phyloP scores from a whole-genome alignment of 1,140 invertebrate species.

The Phenacoccus solenopsis region DNA sequence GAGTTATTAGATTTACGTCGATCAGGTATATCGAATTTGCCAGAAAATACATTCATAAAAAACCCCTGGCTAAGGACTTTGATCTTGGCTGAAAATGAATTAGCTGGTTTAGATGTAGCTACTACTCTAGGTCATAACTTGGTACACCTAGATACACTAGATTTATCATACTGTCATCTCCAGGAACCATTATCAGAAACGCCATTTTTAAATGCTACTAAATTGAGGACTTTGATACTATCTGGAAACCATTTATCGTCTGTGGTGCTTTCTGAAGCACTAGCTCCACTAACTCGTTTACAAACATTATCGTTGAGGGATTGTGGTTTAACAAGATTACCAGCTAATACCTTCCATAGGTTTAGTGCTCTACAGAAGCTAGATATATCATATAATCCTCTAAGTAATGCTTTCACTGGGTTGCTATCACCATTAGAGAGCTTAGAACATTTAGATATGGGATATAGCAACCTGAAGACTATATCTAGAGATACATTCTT shows the following conservation, averaged over 20 bases:
- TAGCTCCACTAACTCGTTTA: constrained; percentile 47
- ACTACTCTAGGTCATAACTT: constrained; percentile 50
- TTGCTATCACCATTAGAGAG: constrained; percentile 49
- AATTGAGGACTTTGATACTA: constrained; percentile 47
- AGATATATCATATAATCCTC: constrained; percentile 53
- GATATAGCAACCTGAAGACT: constrained; percentile 52
- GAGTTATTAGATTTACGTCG: constrained; percentile 50
- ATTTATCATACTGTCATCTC: constrained; percentile 55
- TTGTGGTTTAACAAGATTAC: constrained; percentile 46
- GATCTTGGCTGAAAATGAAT: constrained; percentile 49
- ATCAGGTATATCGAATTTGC: constrained; percentile 44
- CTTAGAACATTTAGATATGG: constrained; percentile 57
- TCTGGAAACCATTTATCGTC: constrained; percentile 54
- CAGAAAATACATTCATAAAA: constrained; percentile 49
- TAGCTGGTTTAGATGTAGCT: constrained; percentile 47
- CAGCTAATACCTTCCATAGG: constrained; percentile 47
- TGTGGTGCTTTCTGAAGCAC: constrained; percentile 47
- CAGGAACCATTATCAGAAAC: constrained; percentile 49
- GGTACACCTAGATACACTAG: constrained; percentile 49
- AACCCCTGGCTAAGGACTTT: constrained; percentile 50
- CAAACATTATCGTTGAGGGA: constrained; percentile 52
- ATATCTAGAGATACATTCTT: constrained; percentile 51
- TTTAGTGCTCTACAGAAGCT: constrained; percentile 46
- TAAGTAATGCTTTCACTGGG: constrained; percentile 51
- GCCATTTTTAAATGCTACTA: constrained; percentile 52